These are phyloP conservation scores for Hanleya hanleyi DNA, from an alignment of 2,888 invertebrate species.

Conservation along the genomic window DNA sequence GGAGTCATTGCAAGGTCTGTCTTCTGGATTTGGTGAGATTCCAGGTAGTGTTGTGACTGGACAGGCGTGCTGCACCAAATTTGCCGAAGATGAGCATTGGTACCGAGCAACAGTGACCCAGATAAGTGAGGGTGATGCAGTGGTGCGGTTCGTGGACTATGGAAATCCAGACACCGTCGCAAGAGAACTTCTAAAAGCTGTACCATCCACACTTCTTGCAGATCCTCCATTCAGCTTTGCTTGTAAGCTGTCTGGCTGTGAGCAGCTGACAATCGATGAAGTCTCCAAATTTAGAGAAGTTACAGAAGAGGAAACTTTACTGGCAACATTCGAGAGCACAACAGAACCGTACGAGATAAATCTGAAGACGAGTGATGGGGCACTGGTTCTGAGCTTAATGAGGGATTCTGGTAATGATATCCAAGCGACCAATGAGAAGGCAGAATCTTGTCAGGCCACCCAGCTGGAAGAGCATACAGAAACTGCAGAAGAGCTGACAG, in stretches of 20 bases:
- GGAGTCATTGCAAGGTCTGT: neutral
- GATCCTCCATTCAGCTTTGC: constrained; percentile 45
- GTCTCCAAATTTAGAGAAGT: constrained; percentile 42
- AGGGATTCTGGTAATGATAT: no score
- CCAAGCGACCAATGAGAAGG: no score
- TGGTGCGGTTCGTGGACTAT: constrained; percentile 67
- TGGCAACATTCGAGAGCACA: constrained; percentile 29
- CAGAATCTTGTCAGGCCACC: no score
- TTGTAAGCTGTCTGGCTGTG: constrained; percentile 40
- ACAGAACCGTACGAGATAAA: constrained; percentile 28
- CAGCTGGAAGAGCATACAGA: no score
- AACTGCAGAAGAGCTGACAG: no score
- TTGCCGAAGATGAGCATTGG: constrained; percentile 57
- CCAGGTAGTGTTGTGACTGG: constrained; percentile 27
- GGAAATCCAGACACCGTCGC: constrained; percentile 63
- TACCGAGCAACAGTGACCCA: constrained; percentile 53
- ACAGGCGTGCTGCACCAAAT: constrained; percentile 50
- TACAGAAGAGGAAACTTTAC: constrained; percentile 40
- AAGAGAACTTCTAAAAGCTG: constrained; percentile 45
- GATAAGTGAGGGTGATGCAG: constrained; percentile 43
- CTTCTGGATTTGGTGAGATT: neutral
- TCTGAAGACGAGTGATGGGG: neutral
- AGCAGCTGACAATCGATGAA: constrained; percentile 35
- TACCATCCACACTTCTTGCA: neutral
- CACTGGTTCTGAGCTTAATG: neutral